Conservation (phyloP, 2,797 vertebrate species). For the Urophycis tenuis region DNA sequence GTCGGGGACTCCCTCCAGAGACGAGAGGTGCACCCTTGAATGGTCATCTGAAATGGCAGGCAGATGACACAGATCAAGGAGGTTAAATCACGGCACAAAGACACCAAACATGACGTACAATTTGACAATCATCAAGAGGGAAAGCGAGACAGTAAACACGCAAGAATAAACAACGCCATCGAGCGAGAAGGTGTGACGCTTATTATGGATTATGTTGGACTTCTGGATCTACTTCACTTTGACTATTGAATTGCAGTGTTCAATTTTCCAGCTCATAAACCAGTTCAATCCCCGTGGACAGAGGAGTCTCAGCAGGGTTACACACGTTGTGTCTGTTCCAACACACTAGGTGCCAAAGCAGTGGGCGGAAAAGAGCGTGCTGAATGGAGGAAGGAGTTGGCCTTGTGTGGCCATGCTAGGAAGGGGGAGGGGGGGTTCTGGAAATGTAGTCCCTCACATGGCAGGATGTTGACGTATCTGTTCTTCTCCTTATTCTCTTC, state of each 20-base stretch:
- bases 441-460: conserved; percentile 75
- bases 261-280: background rate
- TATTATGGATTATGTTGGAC: background rate
- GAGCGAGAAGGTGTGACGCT: background rate
- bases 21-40: conserved; percentile 89
- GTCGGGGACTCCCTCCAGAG: conserved; percentile 93
- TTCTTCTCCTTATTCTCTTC: conserved; percentile 99
- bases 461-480: conserved; percentile 97
- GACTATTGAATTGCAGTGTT: background rate
- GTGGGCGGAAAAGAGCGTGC: no score
- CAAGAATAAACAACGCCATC: background rate
- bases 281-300: background rate
- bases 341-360: background rate
- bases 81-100: background rate
- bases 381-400: background rate
- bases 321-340: background rate
- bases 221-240: no score
- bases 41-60: conserved; percentile 81
- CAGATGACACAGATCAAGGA: background rate
- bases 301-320: background rate
- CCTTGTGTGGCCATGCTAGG: background rate
- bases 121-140: no score
- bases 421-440: background rate
- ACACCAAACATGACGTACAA: background rate
- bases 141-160: background rate